Evolutionary conservation across 2,113 vertebrate genomes (phyloP), one percentile per base, ranked within the genome.

Genomic region (Urocynchramus pylzowi): DNA sequence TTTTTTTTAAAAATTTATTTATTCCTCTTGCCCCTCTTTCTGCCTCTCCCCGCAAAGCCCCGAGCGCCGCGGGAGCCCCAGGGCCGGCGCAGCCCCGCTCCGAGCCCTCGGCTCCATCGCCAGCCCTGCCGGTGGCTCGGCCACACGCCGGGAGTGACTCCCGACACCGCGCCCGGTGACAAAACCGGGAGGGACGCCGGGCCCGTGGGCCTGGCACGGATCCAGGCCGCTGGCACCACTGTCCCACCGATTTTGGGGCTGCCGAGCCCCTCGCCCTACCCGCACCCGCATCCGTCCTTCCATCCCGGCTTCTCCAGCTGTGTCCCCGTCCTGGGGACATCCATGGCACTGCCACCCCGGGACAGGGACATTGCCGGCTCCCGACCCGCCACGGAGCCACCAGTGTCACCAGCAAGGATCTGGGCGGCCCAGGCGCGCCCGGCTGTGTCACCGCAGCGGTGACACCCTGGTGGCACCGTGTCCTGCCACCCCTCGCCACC

Each of bases 71-170:
- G 9, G 75, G 64, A 93, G 63, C 67, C 45, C 64, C 61, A 7
- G 4, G 14, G 18, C 54, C 8, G 2, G 41, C 1, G 1, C 42
- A 9, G 91, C 21, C 1, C 3, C 69, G 2, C 5, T 2, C 13
- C 19, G 5, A 59, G 13, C 37, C 65, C 81, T 31, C 4, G 2
- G 56, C 26, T 44, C 50, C 76, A 9, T 5, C 26, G 28, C 70
- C 80, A 39, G 39, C 79, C 17, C 74, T 0, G 30, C 10, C 5
- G 42, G 9, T 7, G 61, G 24, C 41, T 60, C 13, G 6, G 50
- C 44, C 35, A 0, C 69, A 5, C 4, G 2, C 37, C 1, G 9
- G 4, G 4, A n/a, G 60, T 0, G 13, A 10, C 47, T 11, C 44
- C 12, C 0, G 13, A 11, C 26, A 15, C 49, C 8, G 23, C 11